phyloP scores from a whole-genome alignment of 1,140 invertebrate species.

The Aradophagus sp. region DNA sequence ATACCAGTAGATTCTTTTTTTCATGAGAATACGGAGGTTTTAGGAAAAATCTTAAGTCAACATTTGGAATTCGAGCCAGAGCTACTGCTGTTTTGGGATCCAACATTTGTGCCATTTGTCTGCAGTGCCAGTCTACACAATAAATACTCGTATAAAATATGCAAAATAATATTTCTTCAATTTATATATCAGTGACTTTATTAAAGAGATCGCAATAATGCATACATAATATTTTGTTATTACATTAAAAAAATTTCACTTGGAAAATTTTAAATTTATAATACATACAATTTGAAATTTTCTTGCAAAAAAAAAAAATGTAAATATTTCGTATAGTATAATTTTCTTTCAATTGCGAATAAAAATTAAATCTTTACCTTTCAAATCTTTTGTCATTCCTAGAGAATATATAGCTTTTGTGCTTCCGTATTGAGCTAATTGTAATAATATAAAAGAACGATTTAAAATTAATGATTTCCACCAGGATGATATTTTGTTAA shows the following conservation, averaged over 20 bases:
- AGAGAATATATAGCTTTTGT: conserved; percentile 65
- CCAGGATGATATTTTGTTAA: conserved; percentile 61
- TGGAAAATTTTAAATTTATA: too few species aligned
- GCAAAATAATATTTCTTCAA: too few species aligned
- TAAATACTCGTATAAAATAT: conserved; percentile 2
- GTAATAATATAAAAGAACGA: conserved; percentile 52
- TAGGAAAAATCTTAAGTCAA: conserved; percentile 79
- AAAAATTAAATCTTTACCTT: too few species aligned
- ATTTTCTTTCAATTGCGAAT: too few species aligned
- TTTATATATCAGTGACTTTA: too few species aligned
- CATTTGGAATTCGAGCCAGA: conserved; percentile 77
- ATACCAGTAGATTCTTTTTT: conserved; percentile 71
- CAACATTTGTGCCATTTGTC: conserved; percentile 79
- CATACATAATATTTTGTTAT: too few species aligned
- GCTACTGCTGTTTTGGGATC: conserved; percentile 79
- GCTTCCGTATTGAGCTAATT: conserved; percentile 61
- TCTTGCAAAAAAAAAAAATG: neutral
- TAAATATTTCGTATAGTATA: too few species aligned
- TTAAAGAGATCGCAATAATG: too few species aligned
- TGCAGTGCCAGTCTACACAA: conserved; percentile 78
- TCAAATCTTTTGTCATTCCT: conserved; percentile 65
- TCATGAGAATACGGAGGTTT: conserved; percentile 77
- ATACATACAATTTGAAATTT: neutral
- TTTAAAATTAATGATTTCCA: conserved; percentile 65
- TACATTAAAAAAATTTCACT: too few species aligned